Conservation (phyloP, 1,140 invertebrate species). For the Drosophila punjabiensis region DNA sequence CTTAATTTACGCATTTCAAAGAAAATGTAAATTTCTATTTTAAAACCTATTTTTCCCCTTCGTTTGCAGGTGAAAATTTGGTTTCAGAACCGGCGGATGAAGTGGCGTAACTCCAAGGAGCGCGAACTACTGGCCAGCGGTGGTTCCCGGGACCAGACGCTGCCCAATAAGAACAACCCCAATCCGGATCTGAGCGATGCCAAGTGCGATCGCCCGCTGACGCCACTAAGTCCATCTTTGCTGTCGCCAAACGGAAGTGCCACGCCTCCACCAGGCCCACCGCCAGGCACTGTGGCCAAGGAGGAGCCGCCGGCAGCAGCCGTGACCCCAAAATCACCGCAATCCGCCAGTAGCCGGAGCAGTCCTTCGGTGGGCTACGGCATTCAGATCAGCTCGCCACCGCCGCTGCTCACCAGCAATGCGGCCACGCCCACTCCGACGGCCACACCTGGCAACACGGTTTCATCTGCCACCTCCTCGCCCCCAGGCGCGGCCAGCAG, state of each 20-base stretch:
- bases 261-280: constrained; percentile 47
- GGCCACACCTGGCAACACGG: constrained; percentile 43
- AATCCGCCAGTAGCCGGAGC: constrained; percentile 60
- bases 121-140: constrained; percentile 96
- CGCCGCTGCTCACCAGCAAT: constrained; percentile 69
- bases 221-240: constrained; percentile 86
- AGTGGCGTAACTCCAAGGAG: constrained; percentile 99
- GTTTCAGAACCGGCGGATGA: constrained; percentile 98
- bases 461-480: constrained; percentile 68
- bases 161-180: constrained; percentile 98
- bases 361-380: constrained; percentile 50
- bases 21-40: not conserved
- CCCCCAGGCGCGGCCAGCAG: constrained; percentile 45
- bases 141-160: constrained; percentile 96
- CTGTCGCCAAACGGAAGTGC: constrained; percentile 73
- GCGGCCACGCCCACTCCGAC: constrained; percentile 47
- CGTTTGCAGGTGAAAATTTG: constrained; percentile 96
- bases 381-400: constrained; percentile 77
- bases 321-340: constrained; percentile 59
- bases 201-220: constrained; percentile 90
- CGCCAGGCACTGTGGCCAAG: constrained; percentile 45
- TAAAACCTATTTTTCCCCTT: constrained; percentile 32
- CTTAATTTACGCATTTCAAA: constrained; percentile 67
- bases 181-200: constrained; percentile 98
- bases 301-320: constrained; percentile 57